Evolutionary conservation across 2,797 vertebrate genomes (phyloP), one percentile per base, ranked within the genome.

Genomic region (Poeciliopsis infans): DNA sequence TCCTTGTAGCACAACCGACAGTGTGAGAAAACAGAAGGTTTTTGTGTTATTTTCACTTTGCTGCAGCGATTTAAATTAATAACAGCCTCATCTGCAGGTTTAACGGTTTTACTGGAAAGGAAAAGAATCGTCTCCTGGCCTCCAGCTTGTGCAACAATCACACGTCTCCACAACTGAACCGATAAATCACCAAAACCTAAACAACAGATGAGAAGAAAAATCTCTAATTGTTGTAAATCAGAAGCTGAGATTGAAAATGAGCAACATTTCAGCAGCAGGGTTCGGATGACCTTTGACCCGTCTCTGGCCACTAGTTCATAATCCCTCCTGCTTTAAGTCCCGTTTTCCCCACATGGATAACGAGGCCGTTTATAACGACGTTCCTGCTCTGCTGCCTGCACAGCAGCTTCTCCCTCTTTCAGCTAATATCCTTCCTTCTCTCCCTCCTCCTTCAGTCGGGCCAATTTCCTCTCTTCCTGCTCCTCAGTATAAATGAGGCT

Each of bases 401-500:
- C 74, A 70, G 31, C 79, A 64, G n/a, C n/a, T 41, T 0, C 0
- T 73, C 39, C 47, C 77, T 79, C 73, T 75, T 77, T 51, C 79
- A 36, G 68, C 83, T 78, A 71, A 79, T 78, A 59, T 77, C 41
- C 75, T 18, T 43, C 51, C 74, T 83, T 59, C 76, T 57, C 76
- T 47, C 72, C 74, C 45, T 2, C 80, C 74, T 78, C 77, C 72
- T 82, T 79, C 85, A 85, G 57, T 86, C 83, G 75, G 76, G 75
- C 86, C 83, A 76, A 77, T 89, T 91, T 91, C 84, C 83, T 79
- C 88, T 82, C 84, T 85, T 89, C 82, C 79, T 78, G 77, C 79
- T 76, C 75, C 85, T 84, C 86, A 84, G 80, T 89, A 91, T 93
- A 91, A 92, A 93, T 94, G 92, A 93, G 88, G 83, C 86, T 90